These are phyloP conservation scores for Spea multiplicata DNA, from an alignment of 2,113 vertebrate species.

Conservation along the genomic window DNA sequence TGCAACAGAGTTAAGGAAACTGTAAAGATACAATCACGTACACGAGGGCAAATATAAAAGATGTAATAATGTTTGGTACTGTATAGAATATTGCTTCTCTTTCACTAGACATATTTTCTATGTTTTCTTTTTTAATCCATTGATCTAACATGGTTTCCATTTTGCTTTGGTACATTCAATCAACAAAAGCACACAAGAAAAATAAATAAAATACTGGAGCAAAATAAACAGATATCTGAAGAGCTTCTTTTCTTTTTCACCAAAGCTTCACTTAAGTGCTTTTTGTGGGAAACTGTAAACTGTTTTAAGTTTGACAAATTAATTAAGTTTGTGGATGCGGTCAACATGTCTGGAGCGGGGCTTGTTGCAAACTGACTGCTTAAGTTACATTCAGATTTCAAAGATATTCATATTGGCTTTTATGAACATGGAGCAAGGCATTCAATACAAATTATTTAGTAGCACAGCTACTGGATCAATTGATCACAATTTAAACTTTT, in stretches of 20 bases:
- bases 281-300: conserved; percentile 53
- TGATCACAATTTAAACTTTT: too few species aligned
- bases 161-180: conserved; percentile 3
- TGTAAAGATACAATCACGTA: too few species aligned
- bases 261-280: conserved; percentile 36
- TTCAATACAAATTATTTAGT: too few species aligned
- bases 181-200: conserved; percentile 49
- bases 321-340: conserved; percentile 51
- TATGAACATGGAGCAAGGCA: neutral
- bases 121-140: neutral
- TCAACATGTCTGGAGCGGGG: conserved; percentile 43
- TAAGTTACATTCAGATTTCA: conserved; percentile 66
- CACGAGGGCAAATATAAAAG: too few species aligned
- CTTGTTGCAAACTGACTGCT: conserved; percentile 47
- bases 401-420: conserved; percentile 14
- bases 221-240: conserved; percentile 18
- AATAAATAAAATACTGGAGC: neutral
- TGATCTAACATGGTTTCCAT: neutral
- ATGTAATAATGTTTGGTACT: too few species aligned
- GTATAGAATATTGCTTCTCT: too few species aligned
- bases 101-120: too few species aligned
- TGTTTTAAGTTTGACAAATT: conserved; percentile 12
- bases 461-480: too few species aligned
- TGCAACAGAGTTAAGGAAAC: too few species aligned
- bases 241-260: conserved; percentile 39